phyloP scores from a whole-genome alignment of 2,888 invertebrate species.

The Aspidiotus destructor region DNA sequence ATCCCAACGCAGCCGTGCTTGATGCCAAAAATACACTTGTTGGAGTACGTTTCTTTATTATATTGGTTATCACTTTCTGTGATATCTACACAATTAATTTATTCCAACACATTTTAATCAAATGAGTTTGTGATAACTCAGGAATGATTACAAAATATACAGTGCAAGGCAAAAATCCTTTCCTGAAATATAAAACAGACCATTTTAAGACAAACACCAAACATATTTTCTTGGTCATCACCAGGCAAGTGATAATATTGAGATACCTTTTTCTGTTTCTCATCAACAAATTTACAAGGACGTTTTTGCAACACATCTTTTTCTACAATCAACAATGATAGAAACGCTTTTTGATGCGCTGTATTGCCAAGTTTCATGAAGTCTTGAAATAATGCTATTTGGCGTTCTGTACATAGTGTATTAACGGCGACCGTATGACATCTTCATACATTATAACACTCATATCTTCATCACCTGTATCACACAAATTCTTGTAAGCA shows the following conservation, averaged over 20 bases:
- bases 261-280: neutral
- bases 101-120: neutral
- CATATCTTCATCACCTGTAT: no score
- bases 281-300: neutral
- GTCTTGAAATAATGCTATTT: neutral
- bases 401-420: neutral
- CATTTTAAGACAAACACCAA: neutral
- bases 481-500: no score
- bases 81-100: neutral
- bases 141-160: neutral
- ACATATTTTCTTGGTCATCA: neutral
- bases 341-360: neutral
- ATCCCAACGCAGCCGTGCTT: neutral
- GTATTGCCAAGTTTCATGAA: constrained; percentile 1
- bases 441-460: no score
- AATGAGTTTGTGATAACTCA: neutral
- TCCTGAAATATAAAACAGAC: neutral
- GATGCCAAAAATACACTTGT: neutral
- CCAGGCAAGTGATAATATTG: neutral
- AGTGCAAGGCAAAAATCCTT: neutral
- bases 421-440: no score
- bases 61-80: neutral
- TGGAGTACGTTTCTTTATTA: neutral
- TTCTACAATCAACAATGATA: neutral
- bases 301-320: neutral